Conservation (phyloP, 2,113 vertebrate genomes). For the Blennius ocellaris region DNA sequence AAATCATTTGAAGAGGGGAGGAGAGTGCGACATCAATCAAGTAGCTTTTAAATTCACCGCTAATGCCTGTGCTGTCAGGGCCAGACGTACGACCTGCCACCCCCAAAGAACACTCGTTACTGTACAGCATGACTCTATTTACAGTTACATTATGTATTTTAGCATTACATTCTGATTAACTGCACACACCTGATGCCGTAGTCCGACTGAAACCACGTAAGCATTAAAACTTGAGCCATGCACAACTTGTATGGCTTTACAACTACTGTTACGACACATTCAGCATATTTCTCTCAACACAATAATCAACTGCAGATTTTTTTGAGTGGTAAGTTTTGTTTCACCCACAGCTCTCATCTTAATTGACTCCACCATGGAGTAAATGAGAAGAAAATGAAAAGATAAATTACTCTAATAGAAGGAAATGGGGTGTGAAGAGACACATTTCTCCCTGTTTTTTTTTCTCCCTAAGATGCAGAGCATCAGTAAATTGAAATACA, state of each 20-base stretch:
- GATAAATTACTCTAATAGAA: slow-evolving; percentile 80
- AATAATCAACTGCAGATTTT: slow-evolving; percentile 40
- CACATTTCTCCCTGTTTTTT: slow-evolving; percentile 69
- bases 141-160: not conserved
- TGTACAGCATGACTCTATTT: not conserved
- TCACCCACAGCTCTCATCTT: slow-evolving; percentile 67
- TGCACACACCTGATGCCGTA: no score
- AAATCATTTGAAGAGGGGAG: slow-evolving; percentile 45
- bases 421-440: slow-evolving; percentile 79
- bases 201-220: no score
- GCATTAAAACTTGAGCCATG: slow-evolving; percentile 3
- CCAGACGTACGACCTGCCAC: slow-evolving; percentile 29
- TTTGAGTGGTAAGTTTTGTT: slow-evolving; percentile 60
- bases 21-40: slow-evolving; percentile 56
- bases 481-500: slow-evolving; percentile 73
- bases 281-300: slow-evolving; percentile 7
- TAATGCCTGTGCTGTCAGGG: slow-evolving; percentile 51
- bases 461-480: slow-evolving; percentile 56
- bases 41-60: slow-evolving; percentile 54
- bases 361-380: slow-evolving; percentile 78
- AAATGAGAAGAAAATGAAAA: slow-evolving; percentile 82
- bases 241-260: not conserved
- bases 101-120: slow-evolving; percentile 4
- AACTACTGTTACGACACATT: slow-evolving; percentile 7
- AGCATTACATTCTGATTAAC: not conserved